Evolutionary conservation across 1,140 invertebrate species (phyloP).

Genomic region (Drosophila triauraria): DNA sequence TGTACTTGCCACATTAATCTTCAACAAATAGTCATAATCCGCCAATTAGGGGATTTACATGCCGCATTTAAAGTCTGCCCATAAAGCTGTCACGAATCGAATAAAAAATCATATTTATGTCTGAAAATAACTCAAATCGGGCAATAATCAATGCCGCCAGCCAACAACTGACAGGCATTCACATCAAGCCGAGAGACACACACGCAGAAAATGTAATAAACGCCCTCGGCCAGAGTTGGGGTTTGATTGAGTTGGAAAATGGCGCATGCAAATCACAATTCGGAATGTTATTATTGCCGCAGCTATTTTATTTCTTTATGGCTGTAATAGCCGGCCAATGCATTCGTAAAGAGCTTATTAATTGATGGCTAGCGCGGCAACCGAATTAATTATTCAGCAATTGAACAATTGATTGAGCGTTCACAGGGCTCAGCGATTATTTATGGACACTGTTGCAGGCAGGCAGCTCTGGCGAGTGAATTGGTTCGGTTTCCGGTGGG

Average conservation of each 20-base stretch:
- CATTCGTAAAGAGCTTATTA: constrained; percentile 55
- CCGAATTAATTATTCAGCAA: constrained; percentile 58
- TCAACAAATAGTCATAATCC: neutral
- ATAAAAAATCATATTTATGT: constrained; percentile 33
- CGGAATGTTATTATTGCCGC: constrained; percentile 35
- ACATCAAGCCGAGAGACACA: constrained; percentile 3
- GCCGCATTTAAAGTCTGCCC: neutral
- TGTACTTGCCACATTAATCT: neutral
- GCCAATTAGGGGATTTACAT: constrained; percentile 1
- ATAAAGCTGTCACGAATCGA: constrained; percentile 43
- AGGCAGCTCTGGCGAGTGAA: constrained; percentile 4
- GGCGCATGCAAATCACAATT: constrained; percentile 58
- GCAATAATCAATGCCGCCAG: constrained; percentile 36
- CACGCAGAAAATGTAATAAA: constrained; percentile 38
- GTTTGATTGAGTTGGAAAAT: constrained; percentile 40
- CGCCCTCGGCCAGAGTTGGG: constrained; percentile 26
- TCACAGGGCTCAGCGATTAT: constrained; percentile 31
- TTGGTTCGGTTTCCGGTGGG: constrained; percentile 11
- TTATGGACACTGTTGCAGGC: constrained; percentile 32
- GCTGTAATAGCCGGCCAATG: constrained; percentile 47
- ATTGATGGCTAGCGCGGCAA: constrained; percentile 41
- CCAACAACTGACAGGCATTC: constrained; percentile 21
- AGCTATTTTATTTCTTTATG: constrained; percentile 15
- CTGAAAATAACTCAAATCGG: constrained; percentile 31
- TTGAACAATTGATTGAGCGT: constrained; percentile 54